These are phyloP conservation scores for Phengaris alcon DNA, from an alignment of 2,888 invertebrate genomes.

Conservation along the genomic window DNA sequence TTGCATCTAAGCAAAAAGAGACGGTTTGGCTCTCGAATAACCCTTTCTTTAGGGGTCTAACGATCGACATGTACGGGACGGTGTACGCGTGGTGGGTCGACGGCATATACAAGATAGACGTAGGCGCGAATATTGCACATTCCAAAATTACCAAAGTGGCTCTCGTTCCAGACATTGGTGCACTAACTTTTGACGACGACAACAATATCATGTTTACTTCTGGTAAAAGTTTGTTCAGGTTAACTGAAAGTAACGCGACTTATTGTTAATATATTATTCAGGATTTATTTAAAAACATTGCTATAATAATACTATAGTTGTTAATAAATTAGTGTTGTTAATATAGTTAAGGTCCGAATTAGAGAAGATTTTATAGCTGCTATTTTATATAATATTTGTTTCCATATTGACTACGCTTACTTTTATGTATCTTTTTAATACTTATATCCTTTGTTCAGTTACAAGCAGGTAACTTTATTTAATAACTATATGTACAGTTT, in stretches of 20 bases:
- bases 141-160: slow-evolving; percentile 54
- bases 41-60: slow-evolving; percentile 60
- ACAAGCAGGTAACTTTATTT: neutral
- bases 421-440: neutral
- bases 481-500: neutral
- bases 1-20: slow-evolving; percentile 50
- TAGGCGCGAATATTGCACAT: slow-evolving; percentile 49
- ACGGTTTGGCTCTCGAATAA: slow-evolving; percentile 55
- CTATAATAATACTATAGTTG: neutral
- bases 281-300: neutral
- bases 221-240: slow-evolving; percentile 51
- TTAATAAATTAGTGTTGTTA: neutral
- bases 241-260: slow-evolving; percentile 45
- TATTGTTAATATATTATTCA: slow-evolving; percentile 36
- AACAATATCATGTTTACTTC: slow-evolving; percentile 61
- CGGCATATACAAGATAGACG: slow-evolving; percentile 58
- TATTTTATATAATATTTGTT: neutral
- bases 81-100: slow-evolving; percentile 71
- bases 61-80: slow-evolving; percentile 56
- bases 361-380: neutral
- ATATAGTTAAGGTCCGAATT: slow-evolving; percentile 2
- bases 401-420: neutral
- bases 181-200: slow-evolving; percentile 61
- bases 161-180: slow-evolving; percentile 52
- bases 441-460: neutral